Percentiles rank a stretch among this genome's conserved stretches.
These are phyloP conservation scores for Cyanocitta stelleri DNA, from an alignment of 2,113 vertebrate species.

Conservation along the genomic window DNA sequence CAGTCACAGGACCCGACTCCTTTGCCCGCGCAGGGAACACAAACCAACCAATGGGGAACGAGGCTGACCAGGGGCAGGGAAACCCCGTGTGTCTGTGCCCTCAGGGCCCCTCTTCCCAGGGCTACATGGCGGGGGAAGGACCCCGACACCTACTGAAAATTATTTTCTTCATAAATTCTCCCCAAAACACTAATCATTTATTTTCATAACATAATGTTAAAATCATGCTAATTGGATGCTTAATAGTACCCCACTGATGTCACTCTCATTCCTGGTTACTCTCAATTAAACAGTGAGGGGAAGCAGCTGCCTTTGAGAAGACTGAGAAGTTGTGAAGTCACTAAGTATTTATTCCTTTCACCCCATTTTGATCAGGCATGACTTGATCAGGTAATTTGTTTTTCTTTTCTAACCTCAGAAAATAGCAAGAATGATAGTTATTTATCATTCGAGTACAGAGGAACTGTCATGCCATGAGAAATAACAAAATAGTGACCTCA, in stretches of 20 bases:
- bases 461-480: neutral
- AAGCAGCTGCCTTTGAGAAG: neutral
- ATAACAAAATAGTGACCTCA: neutral
- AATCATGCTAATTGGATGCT: neutral
- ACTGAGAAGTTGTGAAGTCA: neutral
- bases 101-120: no score
- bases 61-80: no score
- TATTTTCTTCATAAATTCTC: neutral
- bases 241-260: neutral
- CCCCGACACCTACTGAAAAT: neutral
- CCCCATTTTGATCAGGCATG: neutral
- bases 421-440: neutral
- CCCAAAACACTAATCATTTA: neutral
- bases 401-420: neutral
- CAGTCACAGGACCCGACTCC: no score
- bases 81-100: no score
- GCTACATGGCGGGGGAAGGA: no score
- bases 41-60: no score
- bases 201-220: neutral
- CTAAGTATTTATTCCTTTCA: neutral
- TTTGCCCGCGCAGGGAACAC: no score
- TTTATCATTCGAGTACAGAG: neutral
- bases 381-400: neutral
- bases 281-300: neutral
- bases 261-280: neutral